Base-by-base conservation (phyloP, 2,113 vertebrate genomes). In the Engystomops pustulosus region DNA sequence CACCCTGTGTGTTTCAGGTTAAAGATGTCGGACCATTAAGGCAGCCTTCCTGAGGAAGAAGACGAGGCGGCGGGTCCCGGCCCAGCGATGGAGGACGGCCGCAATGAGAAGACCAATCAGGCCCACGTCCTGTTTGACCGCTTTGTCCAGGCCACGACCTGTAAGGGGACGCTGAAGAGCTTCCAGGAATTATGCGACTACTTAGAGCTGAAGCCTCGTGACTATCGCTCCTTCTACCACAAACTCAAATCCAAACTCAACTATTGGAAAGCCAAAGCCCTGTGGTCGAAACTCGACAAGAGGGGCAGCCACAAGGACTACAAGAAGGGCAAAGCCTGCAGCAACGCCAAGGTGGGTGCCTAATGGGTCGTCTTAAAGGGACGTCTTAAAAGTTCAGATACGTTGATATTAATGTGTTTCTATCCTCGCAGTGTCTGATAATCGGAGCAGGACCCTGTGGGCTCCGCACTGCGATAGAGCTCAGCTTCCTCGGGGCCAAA, bases 201-300 rank as follows among this genome's bases (percentile, higher is more conserved):
- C 84, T 91, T 99, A 80, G 97, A 98, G 1, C 92, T 99, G 55
- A 96, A 96, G 88, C 97, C 97, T 25, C 94, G 88, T 51, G 98
- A 98, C 85, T 96, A 95, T 88, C 95, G 95, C 77, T 93, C 96
- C 85, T 99, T 99, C 90, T 99, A 99, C 87, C 96, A 97, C 90
- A 99, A 98, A 87, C 96, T 99, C 86, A 99, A 99, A 91, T 97
- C 98, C 89, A 97, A 95, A 88, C 96, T 99, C 79, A 99, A 97
- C 94, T 99, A 99, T 89, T 99, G 98, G 98, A 99, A 96, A 92
- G 98, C 98, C 88, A 99, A 99, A 91, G 98, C 97, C 6, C 95
- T 99, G 55, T 99, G 98, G 97, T 95, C 95, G 60, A 99, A 99
- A 87, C 87, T 99, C 87, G 98, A 99, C 90, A 99, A 99, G 88